A percentile compares a stretch with the other conserved stretches of the same genome.
phyloP scores from a whole-genome alignment of 2,888 invertebrate species.

The Gymnocheta viridis region DNA sequence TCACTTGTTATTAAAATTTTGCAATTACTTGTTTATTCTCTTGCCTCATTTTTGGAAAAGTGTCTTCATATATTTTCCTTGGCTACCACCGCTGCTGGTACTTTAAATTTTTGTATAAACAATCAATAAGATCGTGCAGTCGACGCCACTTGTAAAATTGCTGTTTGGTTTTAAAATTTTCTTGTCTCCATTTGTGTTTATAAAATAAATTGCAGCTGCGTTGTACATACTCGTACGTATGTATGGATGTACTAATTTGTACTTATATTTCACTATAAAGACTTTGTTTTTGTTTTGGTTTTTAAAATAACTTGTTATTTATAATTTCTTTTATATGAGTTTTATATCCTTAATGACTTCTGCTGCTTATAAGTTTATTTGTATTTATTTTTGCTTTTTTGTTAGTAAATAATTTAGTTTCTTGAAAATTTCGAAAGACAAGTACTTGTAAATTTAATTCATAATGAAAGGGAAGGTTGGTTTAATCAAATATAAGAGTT shows the following conservation, averaged over 20 bases:
- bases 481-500: background rate
- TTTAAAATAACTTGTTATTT: conserved; percentile 34
- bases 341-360: conserved; percentile 33
- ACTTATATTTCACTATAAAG: background rate
- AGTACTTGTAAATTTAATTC: background rate
- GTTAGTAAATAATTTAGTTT: background rate
- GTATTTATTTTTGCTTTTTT: background rate
- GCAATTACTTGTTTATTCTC: conserved; percentile 18
- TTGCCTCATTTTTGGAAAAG: conserved; percentile 42
- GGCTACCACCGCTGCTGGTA: background rate
- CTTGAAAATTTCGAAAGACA: background rate
- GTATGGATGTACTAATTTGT: too few species aligned
- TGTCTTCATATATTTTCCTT: conserved; percentile 24
- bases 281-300: conserved; percentile 15
- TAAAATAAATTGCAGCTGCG: conserved; percentile 41
- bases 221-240: too few species aligned
- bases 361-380: background rate
- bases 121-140: conserved; percentile 27
- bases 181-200: conserved; percentile 66
- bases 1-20: conserved; percentile 18
- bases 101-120: conserved; percentile 41
- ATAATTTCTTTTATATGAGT: conserved; percentile 19
- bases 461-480: background rate
- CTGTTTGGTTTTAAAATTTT: conserved; percentile 16
- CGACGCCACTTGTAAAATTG: conserved; percentile 39